These are phyloP conservation scores for Bradypus variegatus DNA, from an alignment of 2,797 vertebrate genomes.

Conservation along the genomic window DNA sequence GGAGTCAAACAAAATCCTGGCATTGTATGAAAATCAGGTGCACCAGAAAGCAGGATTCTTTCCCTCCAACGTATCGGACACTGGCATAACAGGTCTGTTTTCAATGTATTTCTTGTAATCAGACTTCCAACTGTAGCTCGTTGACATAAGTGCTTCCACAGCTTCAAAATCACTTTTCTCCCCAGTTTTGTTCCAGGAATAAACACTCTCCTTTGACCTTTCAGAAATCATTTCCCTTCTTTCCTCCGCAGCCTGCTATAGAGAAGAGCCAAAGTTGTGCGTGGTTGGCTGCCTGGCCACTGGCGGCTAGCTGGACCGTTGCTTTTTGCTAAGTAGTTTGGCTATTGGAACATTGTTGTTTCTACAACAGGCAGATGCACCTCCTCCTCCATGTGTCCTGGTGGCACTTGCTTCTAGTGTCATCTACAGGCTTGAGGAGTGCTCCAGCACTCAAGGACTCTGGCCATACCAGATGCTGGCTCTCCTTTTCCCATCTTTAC, in stretches of 20 bases:
- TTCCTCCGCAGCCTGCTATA: slow-evolving; percentile 51
- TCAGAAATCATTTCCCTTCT: slow-evolving; percentile 72
- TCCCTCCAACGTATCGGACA: slow-evolving; percentile 83
- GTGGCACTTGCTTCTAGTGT: not conserved
- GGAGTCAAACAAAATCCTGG: slow-evolving; percentile 85
- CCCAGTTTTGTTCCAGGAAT: slow-evolving; percentile 66
- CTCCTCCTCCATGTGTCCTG: not conserved
- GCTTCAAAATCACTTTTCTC: slow-evolving; percentile 82
- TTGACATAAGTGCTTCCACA: slow-evolving; percentile 84
- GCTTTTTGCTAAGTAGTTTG: not conserved
- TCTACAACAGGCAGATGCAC: not conserved
- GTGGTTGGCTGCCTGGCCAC: too few relatives aligned
- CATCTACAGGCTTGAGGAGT: not conserved
- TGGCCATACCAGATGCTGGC: not conserved
- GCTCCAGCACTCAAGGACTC: too few relatives aligned
- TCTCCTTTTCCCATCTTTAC: not conserved
- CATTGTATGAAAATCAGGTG: slow-evolving; percentile 65
- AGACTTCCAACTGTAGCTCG: slow-evolving; percentile 82
- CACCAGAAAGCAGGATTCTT: slow-evolving; percentile 70
- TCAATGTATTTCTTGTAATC: slow-evolving; percentile 72
- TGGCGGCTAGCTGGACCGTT: too few relatives aligned
- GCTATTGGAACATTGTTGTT: not conserved
- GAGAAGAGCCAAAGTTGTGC: too few relatives aligned
- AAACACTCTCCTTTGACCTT: slow-evolving; percentile 50
- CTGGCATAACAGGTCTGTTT: slow-evolving; percentile 83